phyloP scores from a whole-genome alignment of 2,797 vertebrate species.

The Lepus oiostolus region DNA sequence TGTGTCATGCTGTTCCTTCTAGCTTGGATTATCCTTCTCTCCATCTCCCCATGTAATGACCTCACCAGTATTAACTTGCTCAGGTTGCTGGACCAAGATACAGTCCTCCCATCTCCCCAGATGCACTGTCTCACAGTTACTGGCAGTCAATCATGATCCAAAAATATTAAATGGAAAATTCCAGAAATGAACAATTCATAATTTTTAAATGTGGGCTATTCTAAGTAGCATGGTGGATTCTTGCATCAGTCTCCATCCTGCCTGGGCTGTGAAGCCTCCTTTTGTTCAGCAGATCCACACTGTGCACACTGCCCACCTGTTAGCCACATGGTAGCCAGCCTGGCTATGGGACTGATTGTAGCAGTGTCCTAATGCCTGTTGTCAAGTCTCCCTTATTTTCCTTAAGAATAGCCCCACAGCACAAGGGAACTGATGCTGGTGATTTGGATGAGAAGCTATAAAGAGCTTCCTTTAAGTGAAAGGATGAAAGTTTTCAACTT shows the following conservation, averaged over 20 bases:
- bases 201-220: too few relatives aligned
- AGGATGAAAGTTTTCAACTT: not conserved
- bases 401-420: not conserved
- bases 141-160: too few relatives aligned
- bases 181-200: too few relatives aligned
- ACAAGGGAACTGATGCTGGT: not conserved
- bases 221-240: too few relatives aligned
- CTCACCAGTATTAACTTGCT: not conserved
- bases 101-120: too few relatives aligned
- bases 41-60: not conserved
- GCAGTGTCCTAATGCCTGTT: not conserved
- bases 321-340: too few relatives aligned
- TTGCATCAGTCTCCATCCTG: too few relatives aligned
- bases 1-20: not conserved
- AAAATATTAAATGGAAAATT: too few relatives aligned
- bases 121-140: too few relatives aligned
- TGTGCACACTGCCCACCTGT: too few relatives aligned
- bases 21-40: not conserved
- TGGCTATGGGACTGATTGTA: not conserved
- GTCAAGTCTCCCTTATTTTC: not conserved
- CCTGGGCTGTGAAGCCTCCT: too few relatives aligned
- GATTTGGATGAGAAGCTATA: not conserved
- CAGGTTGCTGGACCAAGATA: not conserved
- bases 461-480: not conserved
- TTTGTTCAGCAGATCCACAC: too few relatives aligned